Evolutionary conservation across 2,113 vertebrate species (phyloP).

Genomic region (Muscicapa adusta): DNA sequence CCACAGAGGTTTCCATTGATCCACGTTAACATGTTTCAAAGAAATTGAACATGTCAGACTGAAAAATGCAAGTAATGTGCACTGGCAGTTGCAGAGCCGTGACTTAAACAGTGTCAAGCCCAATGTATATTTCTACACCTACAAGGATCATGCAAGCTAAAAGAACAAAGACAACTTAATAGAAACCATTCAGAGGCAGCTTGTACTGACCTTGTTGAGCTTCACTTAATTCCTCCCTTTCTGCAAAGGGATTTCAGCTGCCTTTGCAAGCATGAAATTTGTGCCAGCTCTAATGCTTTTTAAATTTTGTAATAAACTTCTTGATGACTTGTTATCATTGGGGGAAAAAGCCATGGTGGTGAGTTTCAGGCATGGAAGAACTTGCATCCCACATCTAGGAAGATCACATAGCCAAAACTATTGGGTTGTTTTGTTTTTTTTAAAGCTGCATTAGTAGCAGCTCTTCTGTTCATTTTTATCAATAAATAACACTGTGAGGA

Average conservation of each 20-base stretch:
- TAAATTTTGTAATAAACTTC: constrained; percentile 30
- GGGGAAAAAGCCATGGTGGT: not conserved
- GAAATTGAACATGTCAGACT: not conserved
- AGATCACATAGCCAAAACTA: not conserved
- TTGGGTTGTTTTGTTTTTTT: not conserved
- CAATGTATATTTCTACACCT: not conserved
- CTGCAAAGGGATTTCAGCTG: constrained; percentile 31
- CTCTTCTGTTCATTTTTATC: not conserved
- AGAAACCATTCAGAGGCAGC: not conserved
- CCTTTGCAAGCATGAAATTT: constrained; percentile 30
- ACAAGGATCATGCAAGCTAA: not conserved
- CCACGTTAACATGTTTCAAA: fast-evolving
- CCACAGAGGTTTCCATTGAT: not conserved
- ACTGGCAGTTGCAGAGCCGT: not conserved
- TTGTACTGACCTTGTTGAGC: not conserved
- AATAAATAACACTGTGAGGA: not conserved
- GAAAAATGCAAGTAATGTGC: not conserved
- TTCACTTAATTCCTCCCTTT: not conserved
- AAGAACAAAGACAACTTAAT: not conserved
- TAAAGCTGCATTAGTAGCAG: not conserved
- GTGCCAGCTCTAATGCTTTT: constrained; percentile 39
- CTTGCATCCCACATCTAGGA: not conserved
- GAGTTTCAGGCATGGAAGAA: constrained; percentile 2
- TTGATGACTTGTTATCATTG: not conserved
- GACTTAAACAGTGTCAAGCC: not conserved